A percentile compares a stretch with the other conserved stretches of the same genome.
phyloP scores from a whole-genome alignment of 1,140 invertebrate species.

The Zaprionus davidi region DNA sequence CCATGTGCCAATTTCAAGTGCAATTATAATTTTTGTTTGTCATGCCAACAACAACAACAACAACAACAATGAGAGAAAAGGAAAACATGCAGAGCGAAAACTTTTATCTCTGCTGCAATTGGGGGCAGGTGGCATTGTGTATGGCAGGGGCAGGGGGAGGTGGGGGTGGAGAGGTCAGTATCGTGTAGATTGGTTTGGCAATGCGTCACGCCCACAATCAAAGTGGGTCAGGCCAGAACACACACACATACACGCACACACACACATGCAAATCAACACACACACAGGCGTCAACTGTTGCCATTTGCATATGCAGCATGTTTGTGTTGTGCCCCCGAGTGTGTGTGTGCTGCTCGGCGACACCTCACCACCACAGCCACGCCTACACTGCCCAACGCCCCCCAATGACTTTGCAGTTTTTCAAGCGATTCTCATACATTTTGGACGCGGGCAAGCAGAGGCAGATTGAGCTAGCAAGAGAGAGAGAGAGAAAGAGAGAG shows the following conservation, averaged over 20 bases:
- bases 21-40: conserved; percentile 82
- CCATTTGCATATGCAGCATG: conserved; percentile 75
- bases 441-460: conserved; percentile 21
- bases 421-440: conserved; percentile 77
- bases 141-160: background rate
- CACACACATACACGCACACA: conserved; percentile 3
- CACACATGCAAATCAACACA: background rate
- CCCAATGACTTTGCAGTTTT: conserved; percentile 71
- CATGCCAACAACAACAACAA: conserved; percentile 72
- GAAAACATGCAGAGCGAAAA: conserved; percentile 48
- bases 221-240: conserved; percentile 69
- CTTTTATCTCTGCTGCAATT: conserved; percentile 20
- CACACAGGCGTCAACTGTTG: conserved; percentile 51
- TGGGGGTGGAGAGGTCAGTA: background rate
- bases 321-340: background rate
- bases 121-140: background rate
- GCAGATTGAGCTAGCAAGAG: conserved; percentile 17
- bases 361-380: background rate
- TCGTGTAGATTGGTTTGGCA: conserved; percentile 17
- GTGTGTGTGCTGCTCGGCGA: conserved; percentile 22
- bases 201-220: conserved; percentile 68
- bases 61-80: conserved; percentile 51
- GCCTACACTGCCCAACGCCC: conserved; percentile 36
- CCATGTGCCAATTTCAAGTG: conserved; percentile 72
- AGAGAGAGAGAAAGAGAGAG: conserved; percentile 19